Conservation (phyloP, 2,113 vertebrate species). For the Paramormyrops kingsleyae region DNA sequence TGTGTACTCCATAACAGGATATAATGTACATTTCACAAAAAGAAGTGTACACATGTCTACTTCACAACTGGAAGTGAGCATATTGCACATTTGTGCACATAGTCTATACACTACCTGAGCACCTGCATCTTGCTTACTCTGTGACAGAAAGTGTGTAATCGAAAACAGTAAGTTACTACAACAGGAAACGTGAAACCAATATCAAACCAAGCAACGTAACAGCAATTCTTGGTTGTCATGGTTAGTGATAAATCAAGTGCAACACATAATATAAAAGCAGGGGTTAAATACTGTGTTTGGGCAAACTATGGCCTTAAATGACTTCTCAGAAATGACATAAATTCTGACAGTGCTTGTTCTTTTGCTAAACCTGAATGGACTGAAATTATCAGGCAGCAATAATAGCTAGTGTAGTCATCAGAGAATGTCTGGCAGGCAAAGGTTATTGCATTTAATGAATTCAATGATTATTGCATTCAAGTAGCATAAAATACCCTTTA, state of each 20-base stretch:
- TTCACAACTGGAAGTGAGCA: background rate
- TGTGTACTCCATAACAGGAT: background rate
- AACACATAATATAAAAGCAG: background rate
- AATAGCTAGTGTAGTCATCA: background rate
- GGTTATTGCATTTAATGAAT: constrained; percentile 13
- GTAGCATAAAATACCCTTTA: background rate
- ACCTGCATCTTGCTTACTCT: background rate
- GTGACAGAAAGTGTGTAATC: background rate
- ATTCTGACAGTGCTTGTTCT: background rate
- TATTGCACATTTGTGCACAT: background rate
- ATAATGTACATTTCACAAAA: background rate
- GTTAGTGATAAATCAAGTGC: background rate
- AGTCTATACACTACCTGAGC: background rate
- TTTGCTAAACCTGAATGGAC: background rate
- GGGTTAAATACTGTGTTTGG: background rate
- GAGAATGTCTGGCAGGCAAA: background rate
- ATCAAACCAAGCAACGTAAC: background rate
- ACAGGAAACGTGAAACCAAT: background rate
- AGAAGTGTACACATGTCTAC: background rate
- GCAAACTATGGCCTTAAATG: background rate
- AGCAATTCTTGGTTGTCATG: background rate
- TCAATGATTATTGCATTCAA: constrained; percentile 14
- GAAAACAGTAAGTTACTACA: background rate
- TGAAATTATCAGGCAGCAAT: background rate
- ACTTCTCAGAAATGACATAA: background rate